These are phyloP conservation scores for Hippocampus mohnikei DNA, from an alignment of 2,113 vertebrate species.

Conservation along the genomic window DNA sequence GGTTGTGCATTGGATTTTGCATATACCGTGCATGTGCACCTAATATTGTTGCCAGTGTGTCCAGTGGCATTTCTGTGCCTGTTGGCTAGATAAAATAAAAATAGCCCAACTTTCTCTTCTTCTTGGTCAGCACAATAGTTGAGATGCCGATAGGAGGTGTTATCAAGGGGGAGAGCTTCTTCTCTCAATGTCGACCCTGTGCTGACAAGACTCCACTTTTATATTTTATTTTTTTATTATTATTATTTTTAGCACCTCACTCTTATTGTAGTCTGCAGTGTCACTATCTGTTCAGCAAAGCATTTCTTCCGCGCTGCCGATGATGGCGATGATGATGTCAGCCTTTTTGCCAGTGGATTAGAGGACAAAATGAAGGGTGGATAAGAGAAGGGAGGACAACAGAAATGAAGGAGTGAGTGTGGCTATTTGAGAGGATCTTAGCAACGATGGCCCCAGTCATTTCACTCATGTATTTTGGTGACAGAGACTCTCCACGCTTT, in stretches of 20 bases:
- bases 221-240: background rate
- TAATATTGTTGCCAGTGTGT: background rate
- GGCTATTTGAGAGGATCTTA: too few species aligned
- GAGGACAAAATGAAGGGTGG: constrained; percentile 28
- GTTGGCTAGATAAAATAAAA: constrained; percentile 14
- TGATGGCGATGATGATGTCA: constrained; percentile 24
- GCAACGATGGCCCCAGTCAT: too few species aligned
- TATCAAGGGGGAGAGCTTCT: constrained; percentile 2
- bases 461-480: too few species aligned
- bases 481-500: too few species aligned
- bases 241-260: constrained; percentile 3
- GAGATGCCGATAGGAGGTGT: background rate
- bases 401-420: background rate
- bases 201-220: constrained; percentile 4
- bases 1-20: background rate
- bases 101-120: constrained; percentile 1
- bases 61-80: background rate
- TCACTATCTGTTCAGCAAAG: constrained; percentile 22
- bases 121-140: constrained; percentile 7
- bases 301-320: constrained; percentile 7
- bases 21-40: background rate
- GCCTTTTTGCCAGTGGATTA: constrained; percentile 22
- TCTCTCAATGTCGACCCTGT: constrained; percentile 9
- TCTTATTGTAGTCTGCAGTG: constrained; percentile 13
- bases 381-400: constrained; percentile 15